Percentiles rank a stretch among this genome's conserved stretches.
These are phyloP conservation scores for Acropora tenuis DNA, from an alignment of 64 coral and sea anemone species.

Conservation along the genomic window DNA sequence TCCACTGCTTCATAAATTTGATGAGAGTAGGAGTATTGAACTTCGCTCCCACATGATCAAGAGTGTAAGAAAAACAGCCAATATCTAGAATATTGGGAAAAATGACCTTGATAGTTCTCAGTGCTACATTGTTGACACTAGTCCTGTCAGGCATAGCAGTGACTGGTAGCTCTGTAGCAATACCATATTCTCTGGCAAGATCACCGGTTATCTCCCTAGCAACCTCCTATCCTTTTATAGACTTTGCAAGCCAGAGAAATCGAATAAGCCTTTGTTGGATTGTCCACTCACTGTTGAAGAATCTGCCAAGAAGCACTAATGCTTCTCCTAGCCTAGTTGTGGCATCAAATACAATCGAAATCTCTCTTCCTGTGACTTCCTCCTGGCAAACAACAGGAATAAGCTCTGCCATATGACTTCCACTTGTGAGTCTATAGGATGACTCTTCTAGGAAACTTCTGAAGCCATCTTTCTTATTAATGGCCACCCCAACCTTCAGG, in stretches of 20 bases:
- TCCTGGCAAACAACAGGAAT: neutral
- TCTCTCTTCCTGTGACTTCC: constrained; percentile 7
- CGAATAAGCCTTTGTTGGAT: constrained; percentile 51
- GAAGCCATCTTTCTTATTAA: neutral
- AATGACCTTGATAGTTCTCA: constrained; percentile 37
- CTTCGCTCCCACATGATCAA: neutral
- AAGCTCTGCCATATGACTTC: constrained; percentile 22
- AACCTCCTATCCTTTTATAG: constrained; percentile 46
- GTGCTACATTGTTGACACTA: neutral
- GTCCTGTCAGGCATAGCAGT: constrained; percentile 21
- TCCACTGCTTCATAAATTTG: constrained; percentile 1
- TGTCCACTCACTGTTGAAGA: constrained; percentile 43
- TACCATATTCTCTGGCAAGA: constrained; percentile 47
- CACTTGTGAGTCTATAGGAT: constrained; percentile 21
- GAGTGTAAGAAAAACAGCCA: constrained; percentile 13
- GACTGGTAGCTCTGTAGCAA: constrained; percentile 11
- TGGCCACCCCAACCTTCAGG: constrained; percentile 7
- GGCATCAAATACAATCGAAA: constrained; percentile 23
- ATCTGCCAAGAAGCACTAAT: constrained; percentile 54
- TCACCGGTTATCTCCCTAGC: constrained; percentile 29
- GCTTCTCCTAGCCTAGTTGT: constrained; percentile 51
- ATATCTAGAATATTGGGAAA: constrained; percentile 19
- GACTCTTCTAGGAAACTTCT: constrained; percentile 10
- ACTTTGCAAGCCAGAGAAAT: constrained; percentile 25
- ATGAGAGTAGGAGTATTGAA: constrained; percentile 13